Conservation (phyloP, 2,797 vertebrate species). For the Morelia viridis region DNA sequence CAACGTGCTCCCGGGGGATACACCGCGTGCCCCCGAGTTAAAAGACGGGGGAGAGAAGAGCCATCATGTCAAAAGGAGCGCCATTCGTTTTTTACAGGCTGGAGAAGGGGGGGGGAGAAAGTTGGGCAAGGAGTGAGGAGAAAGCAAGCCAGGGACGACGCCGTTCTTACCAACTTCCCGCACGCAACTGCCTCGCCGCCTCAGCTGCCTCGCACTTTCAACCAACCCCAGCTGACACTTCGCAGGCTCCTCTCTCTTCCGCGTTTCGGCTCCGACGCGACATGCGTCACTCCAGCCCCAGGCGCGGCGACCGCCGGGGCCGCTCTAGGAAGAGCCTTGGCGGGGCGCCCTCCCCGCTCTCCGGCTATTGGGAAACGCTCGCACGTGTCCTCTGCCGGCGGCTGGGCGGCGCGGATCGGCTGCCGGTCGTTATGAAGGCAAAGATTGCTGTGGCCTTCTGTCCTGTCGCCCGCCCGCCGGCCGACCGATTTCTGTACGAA, state of each 20-base stretch:
- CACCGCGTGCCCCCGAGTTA: too few species aligned
- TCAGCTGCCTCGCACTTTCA: constrained; percentile 28
- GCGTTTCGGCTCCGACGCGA: constrained; percentile 28
- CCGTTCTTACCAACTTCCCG: constrained; percentile 38
- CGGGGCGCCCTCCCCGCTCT: constrained; percentile 20
- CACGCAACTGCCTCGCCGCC: not conserved
- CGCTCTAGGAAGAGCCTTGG: not conserved
- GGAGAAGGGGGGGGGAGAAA: not conserved
- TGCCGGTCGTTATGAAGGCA: not conserved
- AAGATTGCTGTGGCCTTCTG: not conserved
- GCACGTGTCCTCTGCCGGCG: constrained; percentile 16
- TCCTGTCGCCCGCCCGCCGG: too few species aligned
- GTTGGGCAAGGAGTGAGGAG: not conserved
- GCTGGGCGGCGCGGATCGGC: not conserved
- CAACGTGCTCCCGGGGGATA: not conserved
- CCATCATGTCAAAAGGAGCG: too few species aligned
- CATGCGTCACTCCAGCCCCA: constrained; percentile 41
- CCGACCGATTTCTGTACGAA: not conserved
- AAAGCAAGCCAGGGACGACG: not conserved
- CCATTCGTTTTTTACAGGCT: not conserved
- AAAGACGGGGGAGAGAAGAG: not conserved
- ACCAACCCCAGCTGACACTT: not conserved
- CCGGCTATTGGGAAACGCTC: constrained; percentile 33
- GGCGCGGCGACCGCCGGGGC: constrained; percentile 19
- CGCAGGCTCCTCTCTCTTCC: constrained; percentile 17